Percentiles rank a stretch among this genome's conserved stretches.
phyloP scores from a whole-genome alignment of 2,113 vertebrate genomes.

The Hyaena hyaena region DNA sequence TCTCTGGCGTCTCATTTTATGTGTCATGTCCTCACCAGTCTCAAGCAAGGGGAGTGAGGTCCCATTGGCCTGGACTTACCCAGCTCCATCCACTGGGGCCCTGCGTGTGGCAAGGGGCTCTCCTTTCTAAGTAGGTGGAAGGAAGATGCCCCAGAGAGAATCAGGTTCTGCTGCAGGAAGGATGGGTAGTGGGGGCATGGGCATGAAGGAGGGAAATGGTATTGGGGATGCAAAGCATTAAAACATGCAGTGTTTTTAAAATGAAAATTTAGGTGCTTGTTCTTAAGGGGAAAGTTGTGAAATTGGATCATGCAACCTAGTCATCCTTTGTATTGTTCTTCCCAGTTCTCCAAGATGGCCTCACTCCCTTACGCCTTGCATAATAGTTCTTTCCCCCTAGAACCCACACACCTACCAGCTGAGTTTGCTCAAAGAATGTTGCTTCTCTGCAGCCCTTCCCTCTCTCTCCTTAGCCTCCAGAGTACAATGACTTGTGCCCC shows the following conservation, averaged over 20 bases:
- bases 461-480: background rate
- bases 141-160: background rate
- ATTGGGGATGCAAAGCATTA: background rate
- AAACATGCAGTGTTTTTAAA: background rate
- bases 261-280: background rate
- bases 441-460: no score
- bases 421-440: background rate
- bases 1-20: background rate
- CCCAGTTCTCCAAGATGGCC: background rate
- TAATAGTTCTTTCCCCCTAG: background rate
- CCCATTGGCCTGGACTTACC: background rate
- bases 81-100: background rate
- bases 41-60: background rate
- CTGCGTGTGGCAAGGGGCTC: background rate
- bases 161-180: background rate
- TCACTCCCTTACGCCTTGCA: background rate
- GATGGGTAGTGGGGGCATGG: background rate
- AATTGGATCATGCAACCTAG: background rate
- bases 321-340: background rate
- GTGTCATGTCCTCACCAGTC: background rate
- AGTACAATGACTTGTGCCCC: background rate
- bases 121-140: background rate
- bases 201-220: background rate
- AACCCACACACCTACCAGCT: background rate
- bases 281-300: background rate